phyloP scores from a whole-genome alignment of 2,797 vertebrate genomes.

The Pantherophis alleghaniensis region DNA sequence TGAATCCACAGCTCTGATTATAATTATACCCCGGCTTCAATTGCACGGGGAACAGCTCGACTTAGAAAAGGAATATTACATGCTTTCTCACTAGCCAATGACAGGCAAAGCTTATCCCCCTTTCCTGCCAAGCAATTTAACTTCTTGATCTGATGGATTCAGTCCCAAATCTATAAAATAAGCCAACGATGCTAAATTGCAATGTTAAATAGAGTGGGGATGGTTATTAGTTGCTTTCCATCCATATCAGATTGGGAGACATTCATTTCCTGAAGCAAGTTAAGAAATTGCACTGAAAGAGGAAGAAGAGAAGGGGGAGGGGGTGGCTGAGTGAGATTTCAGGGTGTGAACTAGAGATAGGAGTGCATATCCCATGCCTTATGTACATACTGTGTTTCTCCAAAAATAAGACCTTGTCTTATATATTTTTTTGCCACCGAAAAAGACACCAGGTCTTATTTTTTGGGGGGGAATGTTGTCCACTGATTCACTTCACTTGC shows the following conservation, averaged over 20 bases:
- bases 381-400: neutral
- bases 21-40: slow-evolving; percentile 20
- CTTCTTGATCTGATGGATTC: slow-evolving; percentile 48
- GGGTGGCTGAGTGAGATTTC: slow-evolving; percentile 15
- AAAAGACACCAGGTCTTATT: too few relatives aligned
- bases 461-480: too few relatives aligned
- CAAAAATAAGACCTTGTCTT: too few relatives aligned
- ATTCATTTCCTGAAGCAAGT: slow-evolving; percentile 29
- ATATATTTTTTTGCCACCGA: too few relatives aligned
- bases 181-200: slow-evolving; percentile 56
- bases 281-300: slow-evolving; percentile 2
- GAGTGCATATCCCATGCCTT: neutral
- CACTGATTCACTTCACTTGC: too few relatives aligned
- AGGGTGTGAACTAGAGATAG: neutral
- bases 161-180: slow-evolving; percentile 60
- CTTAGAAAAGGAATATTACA: slow-evolving; percentile 33
- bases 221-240: slow-evolving; percentile 51
- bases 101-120: slow-evolving; percentile 39
- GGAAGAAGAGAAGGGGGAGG: neutral
- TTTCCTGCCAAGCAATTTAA: slow-evolving; percentile 67
- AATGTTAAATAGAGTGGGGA: slow-evolving; percentile 39
- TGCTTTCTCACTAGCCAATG: slow-evolving; percentile 33
- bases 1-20: slow-evolving; percentile 20
- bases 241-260: slow-evolving; percentile 39
- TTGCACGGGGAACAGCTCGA: slow-evolving; percentile 11